Base-by-base conservation (phyloP, 2,888 invertebrate genomes). In the Podotricha telesiphe region DNA sequence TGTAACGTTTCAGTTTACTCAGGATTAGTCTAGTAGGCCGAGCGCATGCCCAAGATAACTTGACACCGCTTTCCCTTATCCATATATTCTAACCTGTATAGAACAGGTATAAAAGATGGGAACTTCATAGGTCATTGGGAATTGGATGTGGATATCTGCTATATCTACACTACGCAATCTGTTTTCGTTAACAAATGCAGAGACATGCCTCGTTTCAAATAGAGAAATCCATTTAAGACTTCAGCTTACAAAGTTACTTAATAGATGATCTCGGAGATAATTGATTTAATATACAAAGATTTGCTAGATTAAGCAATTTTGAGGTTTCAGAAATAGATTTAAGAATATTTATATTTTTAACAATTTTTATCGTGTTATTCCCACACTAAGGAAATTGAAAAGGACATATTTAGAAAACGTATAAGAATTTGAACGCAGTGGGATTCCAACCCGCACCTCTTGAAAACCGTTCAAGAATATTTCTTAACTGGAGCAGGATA, bases 1-100 rank as follows among this genome's bases (percentile, higher is more conserved):
- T 77, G 78, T 79, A 78, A 80, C 78, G 79, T 82, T 83, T 82
- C 82, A 83, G 83, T 85, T 84, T 82, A 81, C 68, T 80, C 68
- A 75, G 80, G 82, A 83, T 84, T 82, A 80, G 80, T 78, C 48
- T 65, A 65, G 51, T 59, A 53, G 67, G 64, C 64, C 11, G 40
- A 61, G 62, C 55, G 48, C 65, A 62, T 59, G 50, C 48, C 70
- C 70, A 61, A 20, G 34, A 40, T 68, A 65, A 68, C 19, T 45
- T 61, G 68, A 20, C 19, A 68, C 53, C 40, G 19, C 40, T 10
- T 17, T 50, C 42, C 65, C 64, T 40, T 55, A 17, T 11, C 4
- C 8, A 34, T 58, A 47, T 42, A n/a, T 47, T 55, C 28, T 47
- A 50, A 42, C 37, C 56, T 68, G 67, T 55, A 47, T 62, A n/a